A percentile compares a stretch with the other conserved stretches of the same genome.
phyloP scores from a whole-genome alignment of 2,113 vertebrate genomes.

The Propithecus coquereli region DNA sequence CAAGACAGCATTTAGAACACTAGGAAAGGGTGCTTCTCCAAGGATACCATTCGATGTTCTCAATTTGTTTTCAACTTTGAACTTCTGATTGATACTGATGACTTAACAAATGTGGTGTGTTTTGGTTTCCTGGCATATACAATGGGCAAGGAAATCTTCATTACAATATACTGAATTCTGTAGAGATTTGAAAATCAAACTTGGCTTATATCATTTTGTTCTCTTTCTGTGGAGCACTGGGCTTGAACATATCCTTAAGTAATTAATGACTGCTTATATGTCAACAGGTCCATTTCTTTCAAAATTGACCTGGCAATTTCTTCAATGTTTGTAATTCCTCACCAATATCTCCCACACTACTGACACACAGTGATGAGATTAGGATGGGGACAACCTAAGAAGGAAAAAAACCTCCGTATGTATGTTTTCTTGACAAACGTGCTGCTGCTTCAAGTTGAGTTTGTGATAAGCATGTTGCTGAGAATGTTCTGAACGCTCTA shows the following conservation, averaged over 20 bases:
- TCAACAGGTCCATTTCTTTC: background rate
- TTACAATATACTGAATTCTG: background rate
- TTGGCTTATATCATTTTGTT: background rate
- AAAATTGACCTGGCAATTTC: background rate
- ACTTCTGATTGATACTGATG: background rate
- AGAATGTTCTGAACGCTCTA: background rate
- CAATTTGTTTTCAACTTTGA: conserved; percentile 1
- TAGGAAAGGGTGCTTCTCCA: background rate
- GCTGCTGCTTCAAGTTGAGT: background rate
- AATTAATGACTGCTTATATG: background rate
- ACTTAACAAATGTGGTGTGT: background rate
- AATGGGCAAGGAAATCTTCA: background rate
- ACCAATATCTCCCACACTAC: background rate
- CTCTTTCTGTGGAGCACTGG: background rate
- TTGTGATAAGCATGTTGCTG: background rate
- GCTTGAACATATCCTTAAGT: background rate
- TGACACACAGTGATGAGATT: background rate
- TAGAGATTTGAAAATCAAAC: background rate
- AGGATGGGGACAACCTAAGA: background rate
- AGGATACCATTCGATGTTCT: conserved; percentile 4
- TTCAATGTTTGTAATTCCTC: background rate
- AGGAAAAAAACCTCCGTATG: background rate
- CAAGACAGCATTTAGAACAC: background rate
- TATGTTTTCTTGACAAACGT: background rate
- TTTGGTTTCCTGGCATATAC: background rate